Conservation (phyloP, 2,797 vertebrate species). For the Sus cebifrons region DNA sequence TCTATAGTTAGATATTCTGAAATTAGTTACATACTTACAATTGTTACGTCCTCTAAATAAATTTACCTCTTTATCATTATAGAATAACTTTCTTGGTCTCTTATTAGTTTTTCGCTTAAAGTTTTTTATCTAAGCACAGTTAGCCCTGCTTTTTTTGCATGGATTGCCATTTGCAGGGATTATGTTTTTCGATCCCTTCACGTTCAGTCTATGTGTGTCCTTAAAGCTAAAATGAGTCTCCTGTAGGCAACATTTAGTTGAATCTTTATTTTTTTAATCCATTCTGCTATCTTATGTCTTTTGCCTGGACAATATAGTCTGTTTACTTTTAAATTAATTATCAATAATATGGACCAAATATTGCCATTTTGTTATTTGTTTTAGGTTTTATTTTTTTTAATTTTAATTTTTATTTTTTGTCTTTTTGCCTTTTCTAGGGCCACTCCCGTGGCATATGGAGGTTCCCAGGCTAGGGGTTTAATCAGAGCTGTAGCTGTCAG, state of each 20-base stretch:
- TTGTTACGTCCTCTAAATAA: neutral
- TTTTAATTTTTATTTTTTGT: no score
- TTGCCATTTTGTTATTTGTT: neutral
- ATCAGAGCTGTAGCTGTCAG: no score
- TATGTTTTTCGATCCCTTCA: neutral
- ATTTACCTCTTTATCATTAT: neutral
- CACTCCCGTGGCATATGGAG: no score
- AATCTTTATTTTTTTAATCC: neutral
- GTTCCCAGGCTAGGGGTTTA: no score
- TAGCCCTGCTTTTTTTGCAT: neutral
- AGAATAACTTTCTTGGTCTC: neutral
- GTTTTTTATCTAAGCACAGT: neutral
- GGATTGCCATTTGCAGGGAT: neutral
- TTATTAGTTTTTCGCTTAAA: neutral
- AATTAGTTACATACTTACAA: neutral
- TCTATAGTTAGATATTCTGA: neutral
- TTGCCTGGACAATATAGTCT: neutral
- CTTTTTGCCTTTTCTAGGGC: no score
- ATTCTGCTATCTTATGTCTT: neutral
- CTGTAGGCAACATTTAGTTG: neutral
- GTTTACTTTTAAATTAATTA: neutral
- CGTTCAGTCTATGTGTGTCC: neutral
- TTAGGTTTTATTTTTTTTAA: no score
- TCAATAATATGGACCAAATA: neutral
- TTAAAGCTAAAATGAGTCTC: neutral